Base-by-base conservation (phyloP, 2,113 vertebrate species). In the Rhinolophus sinicus region DNA sequence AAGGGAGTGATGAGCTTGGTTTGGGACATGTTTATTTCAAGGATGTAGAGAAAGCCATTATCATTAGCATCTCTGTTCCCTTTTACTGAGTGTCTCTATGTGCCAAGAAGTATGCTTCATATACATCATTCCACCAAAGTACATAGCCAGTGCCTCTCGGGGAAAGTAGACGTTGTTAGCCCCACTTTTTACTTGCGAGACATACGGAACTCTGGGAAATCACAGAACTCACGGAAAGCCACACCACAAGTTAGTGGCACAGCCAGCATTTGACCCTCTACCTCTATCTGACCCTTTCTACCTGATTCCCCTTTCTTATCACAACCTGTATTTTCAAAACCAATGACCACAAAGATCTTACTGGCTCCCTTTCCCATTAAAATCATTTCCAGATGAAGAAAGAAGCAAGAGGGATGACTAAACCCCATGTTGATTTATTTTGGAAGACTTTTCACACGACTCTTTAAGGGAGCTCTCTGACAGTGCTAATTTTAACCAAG, bases 401-500 rank as follows among this genome's bases (percentile, higher is more conserved):
- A 44, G 58, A 65, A 96, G 94, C 76, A 95, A 92, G 0, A 47
- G 82, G 78, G 50, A 97, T 88, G 44, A 83, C 93, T 98, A 95
- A 97, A 97, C 35, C 44, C 90, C 85, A 95, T 52, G 86, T 84
- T 97, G 92, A 95, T 95, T 98, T 92, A 97, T 96, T 96, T 96
- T 95, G 67, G 95, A 95, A 96, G 86, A 77, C 69, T 89, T 91
- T 93, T 93, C 80, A 3, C 73, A 98, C 88, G 0, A 93, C 78
- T 87, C 78, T 94, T 35, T 92, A 94, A 97, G 47, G 94, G 92
- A 98, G 90, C 90, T 70, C 84, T 38, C 58, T 58, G 94, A 94
- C 87, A 93, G 94, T 94, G 96, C 64, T 95, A 78, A 97, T 97
- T 98, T 98, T 93, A 98, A 96, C 78, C 78, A 95, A 97, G 85